Evolutionary conservation across 2,113 vertebrate species (phyloP).

Genomic region (Nanorana parkeri): DNA sequence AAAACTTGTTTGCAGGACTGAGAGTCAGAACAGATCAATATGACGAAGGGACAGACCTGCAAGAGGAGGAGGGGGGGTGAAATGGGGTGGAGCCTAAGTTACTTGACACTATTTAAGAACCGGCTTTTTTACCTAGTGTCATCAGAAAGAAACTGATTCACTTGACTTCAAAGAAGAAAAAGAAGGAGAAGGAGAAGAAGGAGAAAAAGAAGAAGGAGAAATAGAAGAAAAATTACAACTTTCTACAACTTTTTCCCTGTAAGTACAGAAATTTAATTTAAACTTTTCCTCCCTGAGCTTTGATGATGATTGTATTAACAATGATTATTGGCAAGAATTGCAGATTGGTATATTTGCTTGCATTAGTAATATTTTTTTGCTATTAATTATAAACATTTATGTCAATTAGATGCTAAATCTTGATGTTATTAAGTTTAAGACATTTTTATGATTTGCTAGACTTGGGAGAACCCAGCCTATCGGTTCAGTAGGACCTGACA

Average conservation of each 20-base stretch:
- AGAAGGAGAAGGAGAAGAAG: background rate
- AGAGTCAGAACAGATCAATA: background rate
- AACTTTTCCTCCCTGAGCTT: no score
- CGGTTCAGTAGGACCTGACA: no score
- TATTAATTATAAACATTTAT: no score
- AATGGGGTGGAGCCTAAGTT: background rate
- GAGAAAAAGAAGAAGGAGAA: background rate
- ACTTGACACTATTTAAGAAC: constrained; percentile 15
- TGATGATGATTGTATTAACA: no score
- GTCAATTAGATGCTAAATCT: no score
- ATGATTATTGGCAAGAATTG: no score
- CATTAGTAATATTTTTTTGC: no score
- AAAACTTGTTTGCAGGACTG: constrained; percentile 28
- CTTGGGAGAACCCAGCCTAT: no score
- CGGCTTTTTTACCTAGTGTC: background rate
- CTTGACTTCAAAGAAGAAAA: background rate
- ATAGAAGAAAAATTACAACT: background rate
- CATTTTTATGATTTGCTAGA: no score
- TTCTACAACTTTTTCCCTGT: background rate
- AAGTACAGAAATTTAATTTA: background rate
- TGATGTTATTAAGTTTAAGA: no score
- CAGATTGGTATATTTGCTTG: no score
- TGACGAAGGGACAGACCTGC: constrained; percentile 7
- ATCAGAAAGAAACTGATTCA: background rate
- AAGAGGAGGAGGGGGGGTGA: constrained; percentile 8